Percentiles rank a stretch among this genome's conserved stretches.
These are phyloP conservation scores for Macrotis lagotis DNA, from an alignment of 2,113 vertebrate species.

Conservation along the genomic window DNA sequence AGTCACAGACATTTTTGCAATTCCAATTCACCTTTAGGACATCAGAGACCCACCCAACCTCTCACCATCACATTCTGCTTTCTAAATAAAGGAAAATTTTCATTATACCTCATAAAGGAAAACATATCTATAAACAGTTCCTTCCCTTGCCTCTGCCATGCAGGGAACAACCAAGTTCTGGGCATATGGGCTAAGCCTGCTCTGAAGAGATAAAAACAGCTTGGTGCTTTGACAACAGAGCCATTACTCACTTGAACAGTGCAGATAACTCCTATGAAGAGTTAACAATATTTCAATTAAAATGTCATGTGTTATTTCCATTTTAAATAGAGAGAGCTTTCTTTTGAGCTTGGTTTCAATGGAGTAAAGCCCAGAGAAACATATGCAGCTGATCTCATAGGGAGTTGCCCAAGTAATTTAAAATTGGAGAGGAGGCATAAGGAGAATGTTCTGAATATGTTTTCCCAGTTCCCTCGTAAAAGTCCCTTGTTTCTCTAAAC, in stretches of 20 bases:
- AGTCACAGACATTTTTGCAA: not conserved
- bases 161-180: not conserved
- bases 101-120: not conserved
- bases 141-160: not conserved
- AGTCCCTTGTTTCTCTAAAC: not conserved
- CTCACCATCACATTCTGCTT: not conserved
- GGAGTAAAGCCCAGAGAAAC: not conserved
- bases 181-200: not conserved
- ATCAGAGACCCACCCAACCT: not conserved
- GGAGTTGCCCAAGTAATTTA: not conserved
- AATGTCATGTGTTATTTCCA: not conserved
- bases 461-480: not conserved
- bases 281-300: not conserved
- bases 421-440: not conserved
- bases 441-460: not conserved
- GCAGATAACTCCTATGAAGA: not conserved
- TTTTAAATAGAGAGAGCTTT: not conserved
- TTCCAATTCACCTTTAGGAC: not conserved
- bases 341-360: not conserved
- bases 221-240: not conserved
- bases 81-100: not conserved
- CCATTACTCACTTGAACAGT: not conserved
- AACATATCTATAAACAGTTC: not conserved
- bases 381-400: not conserved
- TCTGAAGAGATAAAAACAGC: not conserved